phyloP scores from a whole-genome alignment of 2,888 invertebrate species.

The Hirtodrosophila trivittata region DNA sequence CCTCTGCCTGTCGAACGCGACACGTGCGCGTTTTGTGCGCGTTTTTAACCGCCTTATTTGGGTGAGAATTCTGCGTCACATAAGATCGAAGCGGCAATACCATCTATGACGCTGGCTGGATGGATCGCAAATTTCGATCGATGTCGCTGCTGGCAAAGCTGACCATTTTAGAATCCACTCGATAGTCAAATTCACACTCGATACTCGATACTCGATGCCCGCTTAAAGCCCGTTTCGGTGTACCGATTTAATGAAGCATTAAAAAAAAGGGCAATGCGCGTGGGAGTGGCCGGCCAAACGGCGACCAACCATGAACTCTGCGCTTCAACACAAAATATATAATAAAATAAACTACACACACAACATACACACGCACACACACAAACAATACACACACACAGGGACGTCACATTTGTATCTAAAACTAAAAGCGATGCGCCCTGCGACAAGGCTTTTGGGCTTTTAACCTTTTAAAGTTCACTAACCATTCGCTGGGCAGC shows the following conservation, averaged over 20 bases:
- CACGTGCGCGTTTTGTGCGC: constrained; percentile 60
- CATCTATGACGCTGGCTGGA: constrained; percentile 32
- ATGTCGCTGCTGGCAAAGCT: constrained; percentile 51
- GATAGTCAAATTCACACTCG: constrained; percentile 40
- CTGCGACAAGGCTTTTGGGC: constrained; percentile 38
- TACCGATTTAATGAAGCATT: constrained; percentile 49
- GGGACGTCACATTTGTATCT: not conserved
- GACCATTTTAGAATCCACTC: constrained; percentile 63
- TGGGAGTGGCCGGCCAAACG: constrained; percentile 44
- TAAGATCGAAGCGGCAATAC: constrained; percentile 38
- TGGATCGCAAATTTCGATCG: constrained; percentile 29
- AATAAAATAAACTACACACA: not conserved
- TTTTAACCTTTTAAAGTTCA: constrained; percentile 59
- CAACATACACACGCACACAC: not conserved
- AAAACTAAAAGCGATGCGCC: constrained; percentile 20
- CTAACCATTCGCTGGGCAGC: constrained; percentile 30
- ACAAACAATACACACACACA: constrained; percentile 1
- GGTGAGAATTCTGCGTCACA: constrained; percentile 47
- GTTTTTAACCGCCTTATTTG: constrained; percentile 66
- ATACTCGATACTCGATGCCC: constrained; percentile 30
- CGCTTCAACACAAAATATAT: constrained; percentile 1
- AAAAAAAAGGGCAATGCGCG: constrained; percentile 50
- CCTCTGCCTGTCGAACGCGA: not conserved
- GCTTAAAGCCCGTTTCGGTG: constrained; percentile 6
- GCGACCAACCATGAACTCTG: constrained; percentile 55